Evolutionary conservation across 2,113 vertebrate species (phyloP).

Genomic region (Dasyornis broadbenti): DNA sequence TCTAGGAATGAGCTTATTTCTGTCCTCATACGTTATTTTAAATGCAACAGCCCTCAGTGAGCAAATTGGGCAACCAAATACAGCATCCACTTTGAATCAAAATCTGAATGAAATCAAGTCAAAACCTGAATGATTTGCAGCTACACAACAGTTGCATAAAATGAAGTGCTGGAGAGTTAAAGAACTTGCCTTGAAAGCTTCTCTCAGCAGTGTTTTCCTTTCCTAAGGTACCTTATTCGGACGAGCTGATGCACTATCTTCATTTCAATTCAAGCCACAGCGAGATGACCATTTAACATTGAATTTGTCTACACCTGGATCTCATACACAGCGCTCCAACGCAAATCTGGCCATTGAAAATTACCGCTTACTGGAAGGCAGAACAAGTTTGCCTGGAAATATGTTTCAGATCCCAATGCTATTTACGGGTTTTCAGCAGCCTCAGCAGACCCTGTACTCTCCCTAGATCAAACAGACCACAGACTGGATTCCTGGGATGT

Average conservation of each 20-base stretch:
- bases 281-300: not conserved
- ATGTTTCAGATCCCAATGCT: not conserved
- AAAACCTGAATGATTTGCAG: not conserved
- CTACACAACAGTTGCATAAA: not conserved
- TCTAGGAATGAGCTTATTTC: not conserved
- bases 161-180: not conserved
- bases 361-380: not conserved
- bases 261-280: not conserved
- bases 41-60: not conserved
- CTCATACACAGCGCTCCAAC: not conserved
- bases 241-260: not conserved
- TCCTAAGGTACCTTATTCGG: not conserved
- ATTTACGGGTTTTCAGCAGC: not conserved
- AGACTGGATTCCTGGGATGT: conserved; percentile 13
- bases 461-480: conserved; percentile 45
- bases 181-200: not conserved
- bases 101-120: not conserved
- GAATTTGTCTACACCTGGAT: not conserved
- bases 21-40: not conserved
- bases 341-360: not conserved
- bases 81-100: not conserved
- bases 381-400: not conserved
- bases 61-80: not conserved
- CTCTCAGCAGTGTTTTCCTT: not conserved
- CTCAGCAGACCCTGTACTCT: not conserved